A percentile compares a stretch with the other conserved stretches of the same genome.
Evolutionary conservation across 2,888 invertebrate species (phyloP).

Genomic region (Volucella inflata): DNA sequence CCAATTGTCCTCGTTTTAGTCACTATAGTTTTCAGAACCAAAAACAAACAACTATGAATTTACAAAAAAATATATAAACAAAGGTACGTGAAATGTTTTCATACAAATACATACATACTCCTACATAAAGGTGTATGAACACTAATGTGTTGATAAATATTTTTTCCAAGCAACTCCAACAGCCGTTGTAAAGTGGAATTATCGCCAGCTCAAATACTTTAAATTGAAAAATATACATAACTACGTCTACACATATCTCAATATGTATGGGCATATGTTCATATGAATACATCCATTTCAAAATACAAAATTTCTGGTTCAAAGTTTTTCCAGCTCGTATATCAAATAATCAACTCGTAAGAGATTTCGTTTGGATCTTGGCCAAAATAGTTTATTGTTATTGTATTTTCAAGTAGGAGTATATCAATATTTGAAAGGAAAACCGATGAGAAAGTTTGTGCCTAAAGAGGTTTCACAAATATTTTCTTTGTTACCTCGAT

Average conservation of each 20-base stretch:
- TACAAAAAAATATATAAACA: slow-evolving; percentile 2
- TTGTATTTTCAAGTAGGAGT: slow-evolving; percentile 23
- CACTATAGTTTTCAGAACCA: slow-evolving; percentile 25
- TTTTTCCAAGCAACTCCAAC: slow-evolving; percentile 22
- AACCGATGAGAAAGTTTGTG: slow-evolving; percentile 12
- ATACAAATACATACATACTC: not conserved
- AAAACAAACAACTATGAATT: slow-evolving; percentile 31
- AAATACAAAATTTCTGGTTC: slow-evolving; percentile 38
- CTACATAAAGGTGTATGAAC: not conserved
- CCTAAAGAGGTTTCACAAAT: slow-evolving; percentile 24
- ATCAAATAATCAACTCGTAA: slow-evolving; percentile 20
- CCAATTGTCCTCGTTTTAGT: slow-evolving; percentile 36
- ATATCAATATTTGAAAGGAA: slow-evolving; percentile 38
- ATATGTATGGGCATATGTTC: too few relatives aligned
- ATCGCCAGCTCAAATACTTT: slow-evolving; percentile 43
- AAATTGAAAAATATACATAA: too few relatives aligned
- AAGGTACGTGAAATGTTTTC: not conserved
- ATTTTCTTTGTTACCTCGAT: not conserved
- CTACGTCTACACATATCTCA: too few relatives aligned
- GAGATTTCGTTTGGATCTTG: slow-evolving; percentile 36
- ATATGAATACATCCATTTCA: slow-evolving; percentile 15
- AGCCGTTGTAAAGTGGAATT: slow-evolving; percentile 23
- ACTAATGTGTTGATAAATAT: slow-evolving; percentile 4
- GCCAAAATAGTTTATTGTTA: slow-evolving; percentile 56
- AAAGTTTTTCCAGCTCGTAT: slow-evolving; percentile 33